Evolutionary conservation across 1,140 invertebrate genomes (phyloP).

Genomic region (Pteromalus puparum): DNA sequence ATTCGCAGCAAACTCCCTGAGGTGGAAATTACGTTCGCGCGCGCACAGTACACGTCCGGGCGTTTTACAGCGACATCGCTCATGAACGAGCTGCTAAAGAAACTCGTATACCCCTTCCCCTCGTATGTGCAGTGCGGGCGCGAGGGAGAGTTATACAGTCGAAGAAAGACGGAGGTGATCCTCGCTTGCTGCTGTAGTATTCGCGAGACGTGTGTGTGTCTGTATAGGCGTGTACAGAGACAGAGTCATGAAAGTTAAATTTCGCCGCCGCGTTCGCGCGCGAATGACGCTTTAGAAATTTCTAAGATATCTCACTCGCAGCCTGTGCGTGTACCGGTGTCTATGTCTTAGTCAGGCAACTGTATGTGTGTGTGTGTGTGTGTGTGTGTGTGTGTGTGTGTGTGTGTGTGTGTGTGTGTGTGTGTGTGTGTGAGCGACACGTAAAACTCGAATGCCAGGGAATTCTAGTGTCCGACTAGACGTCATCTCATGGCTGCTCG

Average conservation of each 20-base stretch:
- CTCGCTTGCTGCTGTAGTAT: background rate
- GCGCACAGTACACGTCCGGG: background rate
- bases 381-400: conserved; percentile 62
- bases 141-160: background rate
- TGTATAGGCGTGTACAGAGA: conserved; percentile 24
- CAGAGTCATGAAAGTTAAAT: conserved; percentile 39
- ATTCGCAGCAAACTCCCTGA: conserved; percentile 18
- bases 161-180: background rate
- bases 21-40: conserved; percentile 32
- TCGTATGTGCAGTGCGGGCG: background rate
- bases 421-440: conserved; percentile 61
- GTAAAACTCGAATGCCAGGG: conserved; percentile 18
- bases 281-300: conserved; percentile 69
- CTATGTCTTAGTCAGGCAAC: background rate
- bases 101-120: background rate
- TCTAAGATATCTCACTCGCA: conserved; percentile 61
- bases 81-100: background rate
- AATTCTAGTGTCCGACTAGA: background rate
- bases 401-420: conserved; percentile 62
- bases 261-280: conserved; percentile 52
- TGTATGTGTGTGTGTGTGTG: conserved; percentile 58
- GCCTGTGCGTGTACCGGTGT: background rate
- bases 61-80: conserved; percentile 35
- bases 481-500: conserved; percentile 59
- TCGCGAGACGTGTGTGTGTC: background rate